A percentile compares a stretch with the other conserved stretches of the same genome.
These are phyloP conservation scores for Malurus elegans DNA, from an alignment of 2,113 vertebrate genomes.

Conservation along the genomic window DNA sequence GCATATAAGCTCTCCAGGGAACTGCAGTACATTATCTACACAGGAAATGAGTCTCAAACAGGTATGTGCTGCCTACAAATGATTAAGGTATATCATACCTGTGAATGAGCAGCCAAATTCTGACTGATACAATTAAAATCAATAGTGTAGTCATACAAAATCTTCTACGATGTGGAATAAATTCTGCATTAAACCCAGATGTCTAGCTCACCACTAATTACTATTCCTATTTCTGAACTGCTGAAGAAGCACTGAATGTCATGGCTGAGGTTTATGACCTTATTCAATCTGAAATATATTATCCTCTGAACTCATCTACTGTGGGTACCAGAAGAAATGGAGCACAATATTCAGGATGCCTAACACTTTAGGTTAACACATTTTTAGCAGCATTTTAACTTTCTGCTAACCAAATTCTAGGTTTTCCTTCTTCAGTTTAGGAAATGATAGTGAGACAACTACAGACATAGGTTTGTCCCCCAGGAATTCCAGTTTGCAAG, in stretches of 20 bases:
- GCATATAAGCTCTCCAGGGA: conserved; percentile 35
- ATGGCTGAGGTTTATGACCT: not conserved
- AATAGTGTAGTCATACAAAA: not conserved
- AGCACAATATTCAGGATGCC: not conserved
- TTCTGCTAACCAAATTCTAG: not conserved
- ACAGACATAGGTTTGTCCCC: not conserved
- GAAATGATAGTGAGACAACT: not conserved
- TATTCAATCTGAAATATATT: not conserved
- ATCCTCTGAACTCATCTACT: not conserved
- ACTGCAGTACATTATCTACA: conserved; percentile 17
- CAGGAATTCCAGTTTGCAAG: not conserved
- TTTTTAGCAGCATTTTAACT: not conserved
- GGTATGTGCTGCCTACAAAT: conserved; percentile 13
- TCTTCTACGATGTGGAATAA: not conserved
- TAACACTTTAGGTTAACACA: not conserved
- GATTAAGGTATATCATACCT: not conserved
- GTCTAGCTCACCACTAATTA: not conserved
- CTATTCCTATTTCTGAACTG: not conserved
- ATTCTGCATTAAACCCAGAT: not conserved
- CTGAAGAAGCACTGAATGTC: not conserved
- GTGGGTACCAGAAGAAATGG: not conserved
- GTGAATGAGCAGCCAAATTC: conserved; percentile 27
- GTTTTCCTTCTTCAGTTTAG: not conserved
- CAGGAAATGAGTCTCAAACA: conserved; percentile 35
- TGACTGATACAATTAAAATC: conserved; percentile 47